These are phyloP conservation scores for Alces alces DNA, from an alignment of 2,113 vertebrate species.

Conservation along the genomic window DNA sequence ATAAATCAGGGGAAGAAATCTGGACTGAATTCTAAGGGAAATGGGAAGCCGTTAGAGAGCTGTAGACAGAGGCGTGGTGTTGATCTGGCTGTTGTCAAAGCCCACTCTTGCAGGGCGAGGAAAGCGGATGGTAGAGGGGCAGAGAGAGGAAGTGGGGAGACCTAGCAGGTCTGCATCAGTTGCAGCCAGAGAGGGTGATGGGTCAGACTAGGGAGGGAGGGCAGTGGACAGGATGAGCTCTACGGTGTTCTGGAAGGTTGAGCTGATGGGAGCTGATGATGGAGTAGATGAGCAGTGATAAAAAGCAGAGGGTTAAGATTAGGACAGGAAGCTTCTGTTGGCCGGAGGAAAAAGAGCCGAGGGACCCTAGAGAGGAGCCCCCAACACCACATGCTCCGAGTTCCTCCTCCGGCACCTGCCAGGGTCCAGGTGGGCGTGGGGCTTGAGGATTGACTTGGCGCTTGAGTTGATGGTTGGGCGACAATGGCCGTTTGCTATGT, in stretches of 20 bases:
- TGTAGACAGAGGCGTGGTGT: background rate
- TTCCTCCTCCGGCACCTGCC: background rate
- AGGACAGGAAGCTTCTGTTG: conserved; percentile 32
- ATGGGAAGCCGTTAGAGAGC: background rate
- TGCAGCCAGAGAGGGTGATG: background rate
- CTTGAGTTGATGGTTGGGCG: background rate
- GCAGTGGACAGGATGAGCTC: background rate
- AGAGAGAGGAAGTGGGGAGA: background rate
- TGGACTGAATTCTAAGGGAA: background rate
- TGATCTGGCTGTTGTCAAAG: background rate
- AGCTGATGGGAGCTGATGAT: background rate
- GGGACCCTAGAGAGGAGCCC: background rate
- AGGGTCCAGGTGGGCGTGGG: conserved; percentile 45
- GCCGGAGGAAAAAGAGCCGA: background rate
- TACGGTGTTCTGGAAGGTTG: background rate
- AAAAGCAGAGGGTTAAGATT: background rate
- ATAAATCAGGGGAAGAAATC: background rate
- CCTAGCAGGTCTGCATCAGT: fast-evolving
- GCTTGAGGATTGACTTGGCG: background rate
- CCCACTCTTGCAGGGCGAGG: fast-evolving
- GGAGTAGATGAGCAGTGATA: background rate
- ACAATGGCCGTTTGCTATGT: background rate
- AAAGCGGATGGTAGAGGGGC: background rate
- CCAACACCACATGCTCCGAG: background rate
- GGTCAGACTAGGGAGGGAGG: background rate